phyloP scores from a whole-genome alignment of 92 coral and sea anemone genomes.

The Blastomussa wellsi region DNA sequence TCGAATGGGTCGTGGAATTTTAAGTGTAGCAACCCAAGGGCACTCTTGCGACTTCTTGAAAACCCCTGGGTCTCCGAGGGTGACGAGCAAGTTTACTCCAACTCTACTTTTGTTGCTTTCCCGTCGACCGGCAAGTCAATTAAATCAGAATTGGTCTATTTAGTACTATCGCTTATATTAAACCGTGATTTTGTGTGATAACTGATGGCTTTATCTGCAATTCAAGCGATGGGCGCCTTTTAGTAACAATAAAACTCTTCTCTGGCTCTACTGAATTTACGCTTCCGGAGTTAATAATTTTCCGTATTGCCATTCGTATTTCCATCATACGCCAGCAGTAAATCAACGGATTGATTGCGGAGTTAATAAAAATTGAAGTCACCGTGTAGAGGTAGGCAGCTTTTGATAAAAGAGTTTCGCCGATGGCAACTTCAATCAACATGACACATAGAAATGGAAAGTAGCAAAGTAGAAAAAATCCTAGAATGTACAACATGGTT shows the following conservation, averaged over 20 bases:
- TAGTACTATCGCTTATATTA: background rate
- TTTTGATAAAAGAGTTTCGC: conserved; percentile 27
- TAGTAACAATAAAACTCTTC: background rate
- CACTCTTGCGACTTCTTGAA: too few relatives aligned
- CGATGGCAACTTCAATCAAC: conserved; percentile 21
- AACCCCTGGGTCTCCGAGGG: too few relatives aligned
- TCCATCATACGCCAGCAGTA: conserved; percentile 49
- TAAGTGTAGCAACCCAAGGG: too few relatives aligned
- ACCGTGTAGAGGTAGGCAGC: conserved; percentile 39
- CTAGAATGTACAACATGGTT: conserved; percentile 43
- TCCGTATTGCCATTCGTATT: conserved; percentile 36
- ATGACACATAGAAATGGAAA: conserved; percentile 34
- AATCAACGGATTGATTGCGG: conserved; percentile 42
- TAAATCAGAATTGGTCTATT: background rate
- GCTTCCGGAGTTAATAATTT: background rate
- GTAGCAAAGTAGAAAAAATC: conserved; percentile 37
- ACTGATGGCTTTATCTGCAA: conserved; percentile 20
- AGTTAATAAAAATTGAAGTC: conserved; percentile 42
- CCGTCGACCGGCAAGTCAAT: background rate
- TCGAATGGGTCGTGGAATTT: too few relatives aligned
- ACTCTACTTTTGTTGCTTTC: background rate
- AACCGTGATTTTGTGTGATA: background rate
- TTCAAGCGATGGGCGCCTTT: conserved; percentile 14
- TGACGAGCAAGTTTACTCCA: background rate
- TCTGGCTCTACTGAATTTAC: conserved; percentile 7